Evolutionary conservation across 2,888 invertebrate species (phyloP).

Genomic region (Elegia similella): DNA sequence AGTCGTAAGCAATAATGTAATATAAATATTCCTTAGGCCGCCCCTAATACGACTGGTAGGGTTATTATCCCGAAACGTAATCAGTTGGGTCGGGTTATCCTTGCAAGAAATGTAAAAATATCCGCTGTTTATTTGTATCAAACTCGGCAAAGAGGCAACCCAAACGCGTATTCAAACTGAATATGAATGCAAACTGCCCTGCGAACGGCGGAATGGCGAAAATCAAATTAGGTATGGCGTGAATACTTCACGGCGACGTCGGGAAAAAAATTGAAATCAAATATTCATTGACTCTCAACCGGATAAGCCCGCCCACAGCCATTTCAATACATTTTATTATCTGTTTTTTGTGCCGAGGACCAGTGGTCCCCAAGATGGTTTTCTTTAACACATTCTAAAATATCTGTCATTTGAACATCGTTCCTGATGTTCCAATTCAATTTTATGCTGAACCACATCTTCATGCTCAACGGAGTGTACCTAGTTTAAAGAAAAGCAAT

Average conservation of each 20-base stretch:
- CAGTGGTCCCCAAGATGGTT: slow-evolving; percentile 45
- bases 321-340: slow-evolving; percentile 82
- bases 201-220: slow-evolving; percentile 78
- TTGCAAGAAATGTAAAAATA: slow-evolving; percentile 78
- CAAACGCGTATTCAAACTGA: slow-evolving; percentile 79
- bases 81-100: slow-evolving; percentile 78
- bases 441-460: not conserved
- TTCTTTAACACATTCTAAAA: slow-evolving; percentile 34
- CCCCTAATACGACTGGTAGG: slow-evolving; percentile 52
- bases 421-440: not conserved
- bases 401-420: slow-evolving; percentile 14
- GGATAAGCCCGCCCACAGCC: slow-evolving; percentile 80
- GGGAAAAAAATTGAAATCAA: slow-evolving; percentile 82
- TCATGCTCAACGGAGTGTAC: too few relatives aligned
- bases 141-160: slow-evolving; percentile 75
- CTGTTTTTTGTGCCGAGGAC: slow-evolving; percentile 68
- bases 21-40: slow-evolving; percentile 61
- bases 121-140: slow-evolving; percentile 81
- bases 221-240: slow-evolving; percentile 82
- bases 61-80: slow-evolving; percentile 76
- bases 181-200: slow-evolving; percentile 81
- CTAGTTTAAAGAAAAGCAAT: too few relatives aligned
- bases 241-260: slow-evolving; percentile 81
- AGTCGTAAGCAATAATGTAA: slow-evolving; percentile 46
- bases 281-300: slow-evolving; percentile 81